phyloP scores from a whole-genome alignment of 2,888 invertebrate species.

The Nephrotoma guestfalica region DNA sequence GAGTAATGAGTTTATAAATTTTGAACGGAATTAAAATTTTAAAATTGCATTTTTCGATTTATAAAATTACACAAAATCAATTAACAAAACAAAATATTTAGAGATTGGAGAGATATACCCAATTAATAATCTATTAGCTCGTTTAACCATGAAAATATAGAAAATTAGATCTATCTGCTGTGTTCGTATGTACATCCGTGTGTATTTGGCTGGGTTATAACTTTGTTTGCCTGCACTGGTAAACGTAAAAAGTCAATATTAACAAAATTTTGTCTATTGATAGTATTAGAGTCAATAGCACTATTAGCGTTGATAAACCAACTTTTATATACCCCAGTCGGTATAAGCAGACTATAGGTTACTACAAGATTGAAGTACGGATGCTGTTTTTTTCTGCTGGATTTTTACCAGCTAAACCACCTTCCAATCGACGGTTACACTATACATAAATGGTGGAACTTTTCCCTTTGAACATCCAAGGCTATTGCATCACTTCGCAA shows the following conservation, averaged over 20 bases:
- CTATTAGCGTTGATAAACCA: neutral
- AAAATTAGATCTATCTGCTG: neutral
- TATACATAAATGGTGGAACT: too few relatives aligned
- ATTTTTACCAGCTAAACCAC: too few relatives aligned
- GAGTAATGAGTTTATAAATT: neutral
- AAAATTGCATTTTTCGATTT: neutral
- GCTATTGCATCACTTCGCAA: too few relatives aligned
- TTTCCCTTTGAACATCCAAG: too few relatives aligned
- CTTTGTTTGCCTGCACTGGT: neutral
- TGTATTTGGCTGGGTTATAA: neutral
- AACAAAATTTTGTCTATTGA: neutral
- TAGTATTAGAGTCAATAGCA: neutral
- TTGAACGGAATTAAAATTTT: neutral
- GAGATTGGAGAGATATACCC: neutral
- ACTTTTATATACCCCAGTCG: neutral
- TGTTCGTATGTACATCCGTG: neutral
- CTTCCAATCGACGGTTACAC: too few relatives aligned
- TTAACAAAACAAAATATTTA: neutral
- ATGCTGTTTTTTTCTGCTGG: too few relatives aligned
- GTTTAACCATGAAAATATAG: neutral
- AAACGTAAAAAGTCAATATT: neutral
- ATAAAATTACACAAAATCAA: neutral
- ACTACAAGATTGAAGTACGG: neutral
- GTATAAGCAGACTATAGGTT: neutral
- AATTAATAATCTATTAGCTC: neutral